phyloP scores from a whole-genome alignment of 2,113 vertebrate species.

The Etheostoma spectabile region DNA sequence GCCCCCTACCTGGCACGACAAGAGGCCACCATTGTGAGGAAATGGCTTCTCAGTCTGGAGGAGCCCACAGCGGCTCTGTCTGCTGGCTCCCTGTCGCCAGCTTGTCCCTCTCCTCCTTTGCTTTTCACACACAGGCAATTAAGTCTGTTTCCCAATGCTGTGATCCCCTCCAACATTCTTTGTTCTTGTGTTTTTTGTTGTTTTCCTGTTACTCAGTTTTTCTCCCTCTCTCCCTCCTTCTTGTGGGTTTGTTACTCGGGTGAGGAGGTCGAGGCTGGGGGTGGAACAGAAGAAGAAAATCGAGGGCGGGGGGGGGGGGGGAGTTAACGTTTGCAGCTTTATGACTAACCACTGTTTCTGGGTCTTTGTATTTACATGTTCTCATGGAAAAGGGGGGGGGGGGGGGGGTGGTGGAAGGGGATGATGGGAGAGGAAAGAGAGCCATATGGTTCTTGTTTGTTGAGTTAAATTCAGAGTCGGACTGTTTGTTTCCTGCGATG shows the following conservation, averaged over 20 bases:
- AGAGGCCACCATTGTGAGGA: conserved; percentile 61
- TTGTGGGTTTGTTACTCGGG: conserved; percentile 71
- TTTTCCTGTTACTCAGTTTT: conserved; percentile 55
- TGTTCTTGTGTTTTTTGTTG: conserved; percentile 68
- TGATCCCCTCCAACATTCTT: conserved; percentile 67
- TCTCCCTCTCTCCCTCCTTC: conserved; percentile 71
- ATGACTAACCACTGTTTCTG: conserved; percentile 84
- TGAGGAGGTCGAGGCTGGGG: conserved; percentile 72
- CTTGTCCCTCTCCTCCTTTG: conserved; percentile 66
- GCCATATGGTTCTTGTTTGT: conserved; percentile 85
- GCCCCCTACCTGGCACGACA: conserved; percentile 36
- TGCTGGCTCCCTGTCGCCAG: conserved; percentile 60
- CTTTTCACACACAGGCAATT: conserved; percentile 75
- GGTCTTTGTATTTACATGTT: conserved; percentile 85
- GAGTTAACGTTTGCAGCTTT: conserved; percentile 77
- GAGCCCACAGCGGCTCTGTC: conserved; percentile 52
- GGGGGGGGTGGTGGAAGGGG: conserved; percentile 52
- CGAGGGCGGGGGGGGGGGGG: neutral
- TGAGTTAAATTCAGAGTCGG: conserved; percentile 63
- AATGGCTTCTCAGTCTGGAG: conserved; percentile 50
- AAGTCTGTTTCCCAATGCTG: conserved; percentile 70
- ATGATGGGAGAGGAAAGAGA: conserved; percentile 71
- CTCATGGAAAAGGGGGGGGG: conserved; percentile 82
- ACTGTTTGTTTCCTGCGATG: conserved; percentile 69
- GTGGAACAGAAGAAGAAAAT: conserved; percentile 50